phyloP scores from a whole-genome alignment of 1,140 invertebrate genomes.

The Pogonognathellus flavescens region DNA sequence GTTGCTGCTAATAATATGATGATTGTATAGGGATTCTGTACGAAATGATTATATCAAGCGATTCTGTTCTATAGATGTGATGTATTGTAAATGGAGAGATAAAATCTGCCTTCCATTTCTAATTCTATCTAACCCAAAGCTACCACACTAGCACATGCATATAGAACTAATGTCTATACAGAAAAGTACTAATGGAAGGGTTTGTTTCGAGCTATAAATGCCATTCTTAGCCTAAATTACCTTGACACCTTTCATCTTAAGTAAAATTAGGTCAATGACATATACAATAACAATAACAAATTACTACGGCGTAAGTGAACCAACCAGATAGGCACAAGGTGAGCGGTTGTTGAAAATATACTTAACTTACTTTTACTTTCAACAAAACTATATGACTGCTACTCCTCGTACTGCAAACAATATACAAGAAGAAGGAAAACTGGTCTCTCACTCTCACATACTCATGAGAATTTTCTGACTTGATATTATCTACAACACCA shows the following conservation, averaged over 20 bases:
- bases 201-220: constrained; percentile 23
- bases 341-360: constrained; percentile 38
- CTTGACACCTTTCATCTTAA: constrained; percentile 66
- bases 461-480: constrained; percentile 40
- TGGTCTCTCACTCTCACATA: constrained; percentile 42
- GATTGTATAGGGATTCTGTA: too few relatives aligned
- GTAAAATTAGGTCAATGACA: constrained; percentile 67
- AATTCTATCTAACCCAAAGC: background rate
- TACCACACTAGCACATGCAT: background rate
- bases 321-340: constrained; percentile 44
- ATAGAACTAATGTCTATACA: background rate
- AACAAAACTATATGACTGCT: constrained; percentile 13
- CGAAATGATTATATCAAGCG: too few relatives aligned
- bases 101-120: background rate
- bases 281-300: constrained; percentile 53
- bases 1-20: too few relatives aligned
- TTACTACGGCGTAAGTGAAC: constrained; percentile 44
- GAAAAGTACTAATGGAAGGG: constrained; percentile 16
- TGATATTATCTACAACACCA: constrained; percentile 24
- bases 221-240: constrained; percentile 54
- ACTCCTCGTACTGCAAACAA: background rate
- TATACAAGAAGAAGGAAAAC: constrained; percentile 41
- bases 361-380: constrained; percentile 49
- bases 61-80: background rate
- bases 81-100: background rate